Conservation (phyloP, 2,113 vertebrate species). For the Mesoclemmys tuberculata region DNA sequence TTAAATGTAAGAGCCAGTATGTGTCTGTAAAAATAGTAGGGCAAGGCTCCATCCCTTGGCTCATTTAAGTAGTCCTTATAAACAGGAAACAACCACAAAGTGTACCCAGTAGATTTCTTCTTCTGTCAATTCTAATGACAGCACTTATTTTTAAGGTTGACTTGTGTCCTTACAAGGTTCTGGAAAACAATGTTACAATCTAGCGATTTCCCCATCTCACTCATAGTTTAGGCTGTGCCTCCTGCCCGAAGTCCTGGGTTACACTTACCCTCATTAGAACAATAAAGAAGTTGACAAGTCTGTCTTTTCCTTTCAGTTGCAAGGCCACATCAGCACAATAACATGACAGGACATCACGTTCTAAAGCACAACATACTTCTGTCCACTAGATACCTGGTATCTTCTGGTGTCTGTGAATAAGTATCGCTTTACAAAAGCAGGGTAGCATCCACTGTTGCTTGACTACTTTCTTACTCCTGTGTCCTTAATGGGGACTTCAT, state of each 20-base stretch:
- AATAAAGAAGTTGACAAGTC: background rate
- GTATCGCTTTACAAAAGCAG: background rate
- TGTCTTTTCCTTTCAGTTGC: background rate
- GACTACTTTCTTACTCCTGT: background rate
- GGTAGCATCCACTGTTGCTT: background rate
- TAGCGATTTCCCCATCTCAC: background rate
- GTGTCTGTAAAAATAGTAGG: background rate
- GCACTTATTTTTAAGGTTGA: slow-evolving; percentile 1
- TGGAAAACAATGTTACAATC: background rate
- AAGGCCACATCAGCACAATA: background rate
- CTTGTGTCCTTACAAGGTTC: background rate
- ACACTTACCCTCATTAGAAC: background rate
- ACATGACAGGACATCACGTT: background rate
- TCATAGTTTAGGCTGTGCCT: background rate
- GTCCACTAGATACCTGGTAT: background rate
- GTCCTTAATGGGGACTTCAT: background rate
- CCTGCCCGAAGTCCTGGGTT: background rate
- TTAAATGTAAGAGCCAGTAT: background rate
- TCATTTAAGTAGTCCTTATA: background rate
- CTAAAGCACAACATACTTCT: background rate
- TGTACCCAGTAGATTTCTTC: background rate
- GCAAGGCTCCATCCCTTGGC: background rate
- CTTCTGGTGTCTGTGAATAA: background rate
- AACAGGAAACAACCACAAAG: background rate
- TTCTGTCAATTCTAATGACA: background rate